These are phyloP conservation scores for Xanthorhoe designata DNA, from an alignment of 2,888 invertebrate genomes.

Conservation along the genomic window DNA sequence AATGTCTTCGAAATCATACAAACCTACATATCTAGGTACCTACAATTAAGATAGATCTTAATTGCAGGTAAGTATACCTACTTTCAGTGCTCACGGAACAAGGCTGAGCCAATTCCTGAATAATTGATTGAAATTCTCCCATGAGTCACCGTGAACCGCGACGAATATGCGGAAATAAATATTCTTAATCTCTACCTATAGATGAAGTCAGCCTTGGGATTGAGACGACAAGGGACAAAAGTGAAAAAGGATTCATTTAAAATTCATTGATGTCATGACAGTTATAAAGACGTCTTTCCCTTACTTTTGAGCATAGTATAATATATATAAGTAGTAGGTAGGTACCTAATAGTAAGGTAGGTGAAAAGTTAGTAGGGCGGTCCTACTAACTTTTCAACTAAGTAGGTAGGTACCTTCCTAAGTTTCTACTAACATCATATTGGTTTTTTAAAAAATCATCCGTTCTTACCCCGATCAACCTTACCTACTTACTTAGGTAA, in stretches of 20 bases:
- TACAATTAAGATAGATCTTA: too few species aligned
- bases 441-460: too few species aligned
- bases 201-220: constrained; percentile 4
- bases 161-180: constrained; percentile 25
- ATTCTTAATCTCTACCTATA: neutral
- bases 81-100: neutral
- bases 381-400: neutral
- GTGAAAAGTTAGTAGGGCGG: too few species aligned
- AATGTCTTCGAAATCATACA: neutral
- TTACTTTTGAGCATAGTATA: neutral
- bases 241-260: neutral
- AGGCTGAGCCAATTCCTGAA: constrained; percentile 1
- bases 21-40: too few species aligned
- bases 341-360: too few species aligned
- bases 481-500: neutral
- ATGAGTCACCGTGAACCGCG: constrained; percentile 10
- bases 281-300: neutral
- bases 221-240: neutral
- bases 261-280: too few species aligned
- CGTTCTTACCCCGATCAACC: too few species aligned
- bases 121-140: constrained; percentile 6
- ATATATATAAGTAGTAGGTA: too few species aligned
- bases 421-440: too few species aligned
- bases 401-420: neutral
- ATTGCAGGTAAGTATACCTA: too few species aligned